Conservation (phyloP, 2,888 invertebrate species). For the Drosophila nigricruria region DNA sequence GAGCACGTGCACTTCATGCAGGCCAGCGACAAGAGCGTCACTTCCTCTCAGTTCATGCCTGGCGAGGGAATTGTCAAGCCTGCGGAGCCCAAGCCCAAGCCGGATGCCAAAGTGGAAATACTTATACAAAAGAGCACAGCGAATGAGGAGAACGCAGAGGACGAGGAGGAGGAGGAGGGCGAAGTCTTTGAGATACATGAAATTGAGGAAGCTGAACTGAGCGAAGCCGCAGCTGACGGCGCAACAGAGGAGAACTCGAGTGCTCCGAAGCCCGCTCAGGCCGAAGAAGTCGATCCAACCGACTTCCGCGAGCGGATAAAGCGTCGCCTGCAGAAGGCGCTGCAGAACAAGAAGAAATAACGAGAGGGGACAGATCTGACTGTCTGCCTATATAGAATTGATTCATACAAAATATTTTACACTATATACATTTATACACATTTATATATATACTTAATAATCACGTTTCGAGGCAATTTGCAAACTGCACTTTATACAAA, state of each 20-base stretch:
- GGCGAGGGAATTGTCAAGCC: conserved; percentile 44
- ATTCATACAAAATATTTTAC: conserved; percentile 6
- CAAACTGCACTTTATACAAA: conserved; percentile 14
- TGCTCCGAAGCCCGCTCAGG: not conserved
- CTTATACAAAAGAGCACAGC: conserved; percentile 10
- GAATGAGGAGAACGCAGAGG: conserved; percentile 27
- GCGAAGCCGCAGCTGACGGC: conserved; percentile 3
- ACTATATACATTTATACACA: conserved; percentile 8
- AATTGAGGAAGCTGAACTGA: conserved; percentile 47
- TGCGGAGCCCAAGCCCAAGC: conserved; percentile 8
- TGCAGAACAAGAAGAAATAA: conserved; percentile 82
- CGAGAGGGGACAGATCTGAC: not conserved
- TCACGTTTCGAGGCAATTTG: conserved; percentile 28
- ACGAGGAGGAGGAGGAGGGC: conserved; percentile 36
- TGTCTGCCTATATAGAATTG: not conserved
- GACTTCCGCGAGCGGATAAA: conserved; percentile 84
- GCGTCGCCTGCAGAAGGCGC: conserved; percentile 81
- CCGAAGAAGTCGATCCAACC: conserved; percentile 63
- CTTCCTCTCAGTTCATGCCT: conserved; percentile 79
- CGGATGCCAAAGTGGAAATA: conserved; percentile 42
- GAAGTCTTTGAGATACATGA: conserved; percentile 58
- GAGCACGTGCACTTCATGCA: conserved; percentile 83
- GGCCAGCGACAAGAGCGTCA: conserved; percentile 84
- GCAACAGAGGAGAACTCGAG: conserved; percentile 20
- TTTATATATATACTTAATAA: conserved; percentile 28